phyloP scores from a whole-genome alignment of 2,113 vertebrate species.

The Tachysurus fulvidraco region DNA sequence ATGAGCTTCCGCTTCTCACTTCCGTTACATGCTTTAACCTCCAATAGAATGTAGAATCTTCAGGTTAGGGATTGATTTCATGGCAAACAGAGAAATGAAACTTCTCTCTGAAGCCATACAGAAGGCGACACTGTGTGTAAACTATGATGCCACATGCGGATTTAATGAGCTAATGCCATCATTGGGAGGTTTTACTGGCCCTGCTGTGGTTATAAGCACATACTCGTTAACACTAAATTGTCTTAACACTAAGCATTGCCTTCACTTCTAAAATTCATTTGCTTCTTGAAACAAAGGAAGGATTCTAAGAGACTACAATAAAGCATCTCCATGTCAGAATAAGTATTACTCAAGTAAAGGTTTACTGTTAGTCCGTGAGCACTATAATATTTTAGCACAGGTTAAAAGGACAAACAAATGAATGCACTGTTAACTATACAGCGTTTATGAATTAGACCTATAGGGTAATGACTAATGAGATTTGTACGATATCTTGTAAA shows the following conservation, averaged over 20 bases:
- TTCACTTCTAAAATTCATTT: not conserved
- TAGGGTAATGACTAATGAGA: not conserved
- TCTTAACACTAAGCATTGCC: not conserved
- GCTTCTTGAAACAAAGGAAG: not conserved
- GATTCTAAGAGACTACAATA: not conserved
- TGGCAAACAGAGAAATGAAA: not conserved
- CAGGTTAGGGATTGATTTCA: not conserved
- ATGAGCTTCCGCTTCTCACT: too few relatives aligned
- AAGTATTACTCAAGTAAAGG: slow-evolving; percentile 44
- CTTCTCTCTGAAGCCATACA: not conserved
- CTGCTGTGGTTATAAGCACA: not conserved
- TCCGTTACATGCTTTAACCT: not conserved
- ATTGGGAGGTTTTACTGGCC: not conserved
- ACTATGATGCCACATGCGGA: not conserved
- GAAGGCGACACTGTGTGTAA: not conserved
- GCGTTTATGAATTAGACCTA: not conserved
- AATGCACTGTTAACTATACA: not conserved
- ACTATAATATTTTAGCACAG: slow-evolving; percentile 11
- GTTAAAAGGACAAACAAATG: not conserved
- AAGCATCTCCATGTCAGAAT: slow-evolving; percentile 8
- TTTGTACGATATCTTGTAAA: not conserved
- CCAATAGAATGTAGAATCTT: not conserved
- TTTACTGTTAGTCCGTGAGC: not conserved
- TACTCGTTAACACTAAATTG: not conserved
- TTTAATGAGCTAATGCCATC: slow-evolving; percentile 9